phyloP scores from a whole-genome alignment of 1,140 invertebrate species.

The Vanessa atalanta region DNA sequence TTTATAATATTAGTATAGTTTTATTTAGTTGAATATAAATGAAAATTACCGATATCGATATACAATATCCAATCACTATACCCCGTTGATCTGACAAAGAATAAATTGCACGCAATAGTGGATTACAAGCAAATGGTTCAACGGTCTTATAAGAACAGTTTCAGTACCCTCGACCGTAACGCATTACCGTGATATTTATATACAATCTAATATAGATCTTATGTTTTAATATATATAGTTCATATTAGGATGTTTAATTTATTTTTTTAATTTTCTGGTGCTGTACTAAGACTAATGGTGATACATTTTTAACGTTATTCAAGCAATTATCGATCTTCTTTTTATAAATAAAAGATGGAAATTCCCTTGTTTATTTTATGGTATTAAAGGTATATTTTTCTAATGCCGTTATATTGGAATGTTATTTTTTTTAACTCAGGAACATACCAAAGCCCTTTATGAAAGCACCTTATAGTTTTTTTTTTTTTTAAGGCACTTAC shows the following conservation, averaged over 20 bases:
- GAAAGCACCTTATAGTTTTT: too few relatives aligned
- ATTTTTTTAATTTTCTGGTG: slow-evolving; percentile 2
- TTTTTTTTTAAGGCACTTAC: too few relatives aligned
- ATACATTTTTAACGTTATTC: not conserved
- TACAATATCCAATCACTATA: slow-evolving; percentile 9
- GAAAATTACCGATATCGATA: slow-evolving; percentile 25
- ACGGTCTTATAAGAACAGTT: slow-evolving; percentile 33
- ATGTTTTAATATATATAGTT: not conserved
- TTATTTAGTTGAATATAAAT: not conserved
- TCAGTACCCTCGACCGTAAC: slow-evolving; percentile 4
- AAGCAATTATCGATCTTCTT: not conserved
- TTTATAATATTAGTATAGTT: too few relatives aligned
- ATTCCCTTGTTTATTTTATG: too few relatives aligned
- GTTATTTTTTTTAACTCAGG: too few relatives aligned
- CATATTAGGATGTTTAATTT: not conserved
- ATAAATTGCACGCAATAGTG: slow-evolving; percentile 51
- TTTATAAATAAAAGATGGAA: not conserved
- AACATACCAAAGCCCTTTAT: too few relatives aligned
- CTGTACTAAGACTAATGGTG: not conserved
- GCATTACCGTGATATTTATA: not conserved
- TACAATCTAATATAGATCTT: slow-evolving; percentile 9
- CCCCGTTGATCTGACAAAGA: slow-evolving; percentile 32
- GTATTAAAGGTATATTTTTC: too few relatives aligned
- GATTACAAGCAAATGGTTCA: slow-evolving; percentile 44
- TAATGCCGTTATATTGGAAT: too few relatives aligned